Evolutionary conservation across 2,797 vertebrate species (phyloP).

Genomic region (Falco concolor): DNA sequence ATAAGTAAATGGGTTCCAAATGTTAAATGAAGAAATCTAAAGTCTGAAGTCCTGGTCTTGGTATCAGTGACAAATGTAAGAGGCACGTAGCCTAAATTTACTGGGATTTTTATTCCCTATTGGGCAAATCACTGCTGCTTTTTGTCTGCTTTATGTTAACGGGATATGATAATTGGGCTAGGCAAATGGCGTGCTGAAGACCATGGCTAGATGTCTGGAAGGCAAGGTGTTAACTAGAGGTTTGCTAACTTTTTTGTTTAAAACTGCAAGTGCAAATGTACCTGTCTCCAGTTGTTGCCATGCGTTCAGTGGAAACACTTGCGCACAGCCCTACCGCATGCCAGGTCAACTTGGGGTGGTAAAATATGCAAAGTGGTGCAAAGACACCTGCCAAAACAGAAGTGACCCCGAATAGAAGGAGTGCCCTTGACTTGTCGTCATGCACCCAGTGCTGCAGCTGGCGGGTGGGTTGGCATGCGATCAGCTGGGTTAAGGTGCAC

Average conservation of each 20-base stretch:
- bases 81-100: background rate
- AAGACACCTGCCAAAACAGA: background rate
- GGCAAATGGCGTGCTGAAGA: background rate
- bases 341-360: background rate
- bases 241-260: background rate
- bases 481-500: background rate
- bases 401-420: background rate
- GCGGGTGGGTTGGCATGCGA: rapidly evolving
- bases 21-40: background rate
- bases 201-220: background rate
- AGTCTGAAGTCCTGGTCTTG: background rate
- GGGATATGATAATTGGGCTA: too few species aligned
- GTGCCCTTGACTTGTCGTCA: background rate
- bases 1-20: background rate
- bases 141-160: background rate
- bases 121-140: background rate
- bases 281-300: background rate
- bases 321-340: background rate
- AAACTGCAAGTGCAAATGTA: background rate
- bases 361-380: background rate
- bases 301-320: background rate
- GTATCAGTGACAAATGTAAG: background rate
- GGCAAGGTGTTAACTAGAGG: background rate
- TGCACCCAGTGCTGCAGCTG: background rate
- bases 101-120: background rate